phyloP scores from a whole-genome alignment of 2,797 vertebrate genomes.

The Hoplostethus atlanticus region DNA sequence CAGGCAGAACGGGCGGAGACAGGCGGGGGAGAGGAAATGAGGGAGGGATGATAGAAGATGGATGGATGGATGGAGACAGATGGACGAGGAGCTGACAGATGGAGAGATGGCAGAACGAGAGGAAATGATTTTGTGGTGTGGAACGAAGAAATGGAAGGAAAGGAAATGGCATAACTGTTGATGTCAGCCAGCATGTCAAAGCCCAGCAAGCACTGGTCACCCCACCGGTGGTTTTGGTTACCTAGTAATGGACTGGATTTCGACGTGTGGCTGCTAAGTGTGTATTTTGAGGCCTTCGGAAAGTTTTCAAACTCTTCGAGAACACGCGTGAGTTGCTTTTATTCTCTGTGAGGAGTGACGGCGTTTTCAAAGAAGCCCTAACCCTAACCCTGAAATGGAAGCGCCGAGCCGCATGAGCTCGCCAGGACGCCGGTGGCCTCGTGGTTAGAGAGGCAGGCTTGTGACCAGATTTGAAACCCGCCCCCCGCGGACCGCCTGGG shows the following conservation, averaged over 20 bases:
- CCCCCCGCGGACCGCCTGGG: no score
- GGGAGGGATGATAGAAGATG: background rate
- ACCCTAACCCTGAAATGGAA: no score
- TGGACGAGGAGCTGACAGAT: conserved; percentile 58
- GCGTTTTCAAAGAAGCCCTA: conserved; percentile 1
- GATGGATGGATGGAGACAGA: conserved; percentile 47
- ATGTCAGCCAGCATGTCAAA: conserved; percentile 3
- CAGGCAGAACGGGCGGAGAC: background rate
- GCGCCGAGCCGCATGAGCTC: background rate
- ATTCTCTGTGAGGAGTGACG: conserved; percentile 1
- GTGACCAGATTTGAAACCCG: background rate
- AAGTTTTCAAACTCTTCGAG: background rate
- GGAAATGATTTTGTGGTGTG: conserved; percentile 34
- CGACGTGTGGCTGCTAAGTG: no score
- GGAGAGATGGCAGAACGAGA: conserved; percentile 49
- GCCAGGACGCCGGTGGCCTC: background rate
- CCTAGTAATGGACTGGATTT: no score
- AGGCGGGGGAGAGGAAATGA: background rate
- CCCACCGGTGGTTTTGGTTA: no score
- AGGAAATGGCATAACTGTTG: conserved; percentile 25
- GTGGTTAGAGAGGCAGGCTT: background rate
- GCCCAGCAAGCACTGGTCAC: background rate
- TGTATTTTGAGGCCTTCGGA: background rate
- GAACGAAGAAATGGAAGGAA: background rate
- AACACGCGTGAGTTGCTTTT: background rate